Evolutionary conservation across 2,797 vertebrate genomes (phyloP), one percentile per base, ranked within the genome.

Genomic region (Lagodon rhomboides): DNA sequence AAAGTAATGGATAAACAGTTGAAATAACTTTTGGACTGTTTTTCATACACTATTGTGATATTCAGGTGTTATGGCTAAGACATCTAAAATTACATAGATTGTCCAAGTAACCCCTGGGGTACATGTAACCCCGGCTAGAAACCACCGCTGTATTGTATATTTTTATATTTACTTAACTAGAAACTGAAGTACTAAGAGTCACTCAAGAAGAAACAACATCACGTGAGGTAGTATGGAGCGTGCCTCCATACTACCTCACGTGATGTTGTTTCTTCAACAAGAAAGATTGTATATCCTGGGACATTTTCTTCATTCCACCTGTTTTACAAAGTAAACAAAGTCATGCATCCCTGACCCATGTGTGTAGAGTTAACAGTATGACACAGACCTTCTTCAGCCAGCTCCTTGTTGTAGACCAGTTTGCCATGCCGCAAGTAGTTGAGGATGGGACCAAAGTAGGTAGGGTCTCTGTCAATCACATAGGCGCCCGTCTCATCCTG

Each of bases 371-470:
- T 34, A 54, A 38, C 44, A 79, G 67, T 2, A 10, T 53, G 4
- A 4, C 11, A 54, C 13, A 77, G 83, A 99, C 98, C 98, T 96
- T 99, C 98, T 92, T 98, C 98, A 30, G 98, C 97, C 91, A 99
- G 96, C 89, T 99, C 97, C 94, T 99, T 99, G 95, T 99, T 97
- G 93, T 98, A 95, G 68, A 99, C 97, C 91, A 99, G 94, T 83
- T 99, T 99, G 59, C 98, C 98, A 30, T 99, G 98, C 51, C 98
- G 95, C 60, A 99, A 92, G 91, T 99, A 99, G 95, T 99, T 98
- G 80, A 99, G 95, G 90, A 99, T 98, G 67, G 98, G 98, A 13
- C 98, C 98, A 46, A 99, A 99, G 93, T 99, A 99, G 76, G 98
- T 97, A 49, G 98, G 98, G 86, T 99, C 98, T 34, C 98, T 96